Evolutionary conservation across 92 coral and sea anemone species (phyloP).

Genomic region (Umimayanthus kanabou): DNA sequence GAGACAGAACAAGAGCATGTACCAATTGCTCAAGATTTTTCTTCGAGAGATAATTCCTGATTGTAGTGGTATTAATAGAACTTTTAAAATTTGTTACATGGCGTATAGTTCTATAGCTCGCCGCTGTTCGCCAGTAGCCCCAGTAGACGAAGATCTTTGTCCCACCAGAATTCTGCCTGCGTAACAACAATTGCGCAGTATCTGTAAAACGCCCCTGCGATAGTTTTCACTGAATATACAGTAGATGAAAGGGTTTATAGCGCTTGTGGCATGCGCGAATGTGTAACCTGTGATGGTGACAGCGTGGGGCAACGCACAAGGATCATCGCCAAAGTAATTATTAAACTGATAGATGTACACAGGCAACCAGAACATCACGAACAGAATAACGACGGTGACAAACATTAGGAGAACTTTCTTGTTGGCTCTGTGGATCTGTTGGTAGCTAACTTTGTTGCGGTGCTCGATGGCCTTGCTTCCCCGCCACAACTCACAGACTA

Average conservation of each 20-base stretch:
- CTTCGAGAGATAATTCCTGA: no score
- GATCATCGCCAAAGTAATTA: background rate
- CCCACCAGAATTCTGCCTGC: background rate
- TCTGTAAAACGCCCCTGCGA: constrained; percentile 8
- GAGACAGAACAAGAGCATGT: no score
- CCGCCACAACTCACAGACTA: constrained; percentile 23
- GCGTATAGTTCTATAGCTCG: constrained; percentile 17
- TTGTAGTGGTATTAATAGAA: no score
- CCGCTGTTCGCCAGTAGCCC: constrained; percentile 11
- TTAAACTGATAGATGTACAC: constrained; percentile 26
- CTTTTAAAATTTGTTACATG: background rate
- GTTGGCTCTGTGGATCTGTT: constrained; percentile 23
- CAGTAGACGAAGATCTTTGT: constrained; percentile 11
- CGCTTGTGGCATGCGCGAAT: constrained; percentile 32
- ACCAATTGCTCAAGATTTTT: no score
- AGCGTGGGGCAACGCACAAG: background rate
- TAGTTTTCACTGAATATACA: constrained; percentile 38
- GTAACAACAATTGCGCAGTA: constrained; percentile 11
- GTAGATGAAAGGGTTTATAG: constrained; percentile 24
- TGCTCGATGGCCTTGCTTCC: constrained; percentile 30
- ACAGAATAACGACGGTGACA: constrained; percentile 22
- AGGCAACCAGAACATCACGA: constrained; percentile 34
- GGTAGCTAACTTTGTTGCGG: constrained; percentile 20
- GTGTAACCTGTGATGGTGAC: background rate
- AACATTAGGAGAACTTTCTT: constrained; percentile 38